Evolutionary conservation across 2,797 vertebrate species (phyloP).

Genomic region (Salarias fasciatus): DNA sequence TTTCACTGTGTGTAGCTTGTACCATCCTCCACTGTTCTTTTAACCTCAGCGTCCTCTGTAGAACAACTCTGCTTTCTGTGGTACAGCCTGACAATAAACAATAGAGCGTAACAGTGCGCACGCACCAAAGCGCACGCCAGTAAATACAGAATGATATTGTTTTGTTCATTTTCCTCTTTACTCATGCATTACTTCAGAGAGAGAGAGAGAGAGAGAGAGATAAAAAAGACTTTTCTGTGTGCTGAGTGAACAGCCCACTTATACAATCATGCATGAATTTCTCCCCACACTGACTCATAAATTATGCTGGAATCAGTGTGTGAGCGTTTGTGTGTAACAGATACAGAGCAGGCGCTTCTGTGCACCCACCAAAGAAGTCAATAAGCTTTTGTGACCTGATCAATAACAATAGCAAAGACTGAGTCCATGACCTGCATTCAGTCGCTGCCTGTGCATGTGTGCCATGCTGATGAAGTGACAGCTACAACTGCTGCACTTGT

Average conservation of each 20-base stretch:
- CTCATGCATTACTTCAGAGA: slow-evolving; percentile 37
- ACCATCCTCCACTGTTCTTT: slow-evolving; percentile 39
- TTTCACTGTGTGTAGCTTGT: slow-evolving; percentile 17
- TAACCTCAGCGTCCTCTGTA: slow-evolving; percentile 15
- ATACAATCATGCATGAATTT: slow-evolving; percentile 63
- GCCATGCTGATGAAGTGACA: slow-evolving; percentile 32
- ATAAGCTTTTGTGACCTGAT: slow-evolving; percentile 72
- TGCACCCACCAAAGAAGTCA: slow-evolving; percentile 58
- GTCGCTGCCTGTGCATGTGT: slow-evolving; percentile 25
- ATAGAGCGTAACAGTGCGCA: slow-evolving; percentile 52
- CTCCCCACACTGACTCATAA: slow-evolving; percentile 38
- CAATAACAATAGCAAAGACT: slow-evolving; percentile 69
- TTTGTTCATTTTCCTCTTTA: slow-evolving; percentile 61
- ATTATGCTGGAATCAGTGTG: slow-evolving; percentile 25
- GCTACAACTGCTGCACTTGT: slow-evolving; percentile 23
- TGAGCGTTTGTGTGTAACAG: slow-evolving; percentile 19
- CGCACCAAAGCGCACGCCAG: slow-evolving; percentile 22
- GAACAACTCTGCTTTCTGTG: slow-evolving; percentile 57
- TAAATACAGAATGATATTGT: slow-evolving; percentile 41
- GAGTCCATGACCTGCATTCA: slow-evolving; percentile 75
- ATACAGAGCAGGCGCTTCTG: slow-evolving; percentile 37
- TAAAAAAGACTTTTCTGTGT: slow-evolving; percentile 59
- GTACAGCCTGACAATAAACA: slow-evolving; percentile 70
- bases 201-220: slow-evolving; percentile 19
- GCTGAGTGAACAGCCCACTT: slow-evolving; percentile 57